Evolutionary conservation across 2,113 vertebrate genomes (phyloP).

Genomic region (Macquaria ambigua): DNA sequence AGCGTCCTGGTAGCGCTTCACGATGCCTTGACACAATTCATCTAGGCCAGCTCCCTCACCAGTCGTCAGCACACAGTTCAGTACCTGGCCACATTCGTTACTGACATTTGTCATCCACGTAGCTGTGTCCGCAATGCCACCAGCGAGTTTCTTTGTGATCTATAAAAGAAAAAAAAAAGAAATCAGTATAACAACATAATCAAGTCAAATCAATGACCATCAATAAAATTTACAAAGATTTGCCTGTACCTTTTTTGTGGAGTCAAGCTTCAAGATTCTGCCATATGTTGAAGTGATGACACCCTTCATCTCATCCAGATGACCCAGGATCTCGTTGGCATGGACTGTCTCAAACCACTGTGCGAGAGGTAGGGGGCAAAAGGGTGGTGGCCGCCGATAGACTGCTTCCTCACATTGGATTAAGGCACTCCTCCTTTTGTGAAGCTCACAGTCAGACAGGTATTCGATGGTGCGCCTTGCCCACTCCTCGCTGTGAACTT

Average conservation of each 20-base stretch:
- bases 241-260: slow-evolving; percentile 45
- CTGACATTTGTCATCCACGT: slow-evolving; percentile 48
- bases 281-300: slow-evolving; percentile 46
- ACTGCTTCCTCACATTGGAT: background rate
- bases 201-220: background rate
- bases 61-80: slow-evolving; percentile 55
- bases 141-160: slow-evolving; percentile 55
- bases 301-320: slow-evolving; percentile 34
- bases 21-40: slow-evolving; percentile 46
- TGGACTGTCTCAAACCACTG: slow-evolving; percentile 8
- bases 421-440: slow-evolving; percentile 17
- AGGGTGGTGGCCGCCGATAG: too few species aligned
- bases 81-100: slow-evolving; percentile 47
- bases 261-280: slow-evolving; percentile 48
- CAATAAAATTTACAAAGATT: background rate
- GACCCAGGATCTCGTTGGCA: slow-evolving; percentile 26
- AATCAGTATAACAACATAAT: too few species aligned
- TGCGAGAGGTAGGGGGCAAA: slow-evolving; percentile 9
- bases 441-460: too few species aligned
- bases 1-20: slow-evolving; percentile 36
- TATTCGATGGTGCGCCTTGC: too few species aligned
- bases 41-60: slow-evolving; percentile 50
- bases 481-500: too few species aligned
- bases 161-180: background rate
- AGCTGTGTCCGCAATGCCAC: slow-evolving; percentile 35